Percentiles rank a stretch among this genome's conserved stretches.
phyloP scores from a whole-genome alignment of 37 sponge, comb jelly and placozoan genomes.

The Beroe forskalii region DNA sequence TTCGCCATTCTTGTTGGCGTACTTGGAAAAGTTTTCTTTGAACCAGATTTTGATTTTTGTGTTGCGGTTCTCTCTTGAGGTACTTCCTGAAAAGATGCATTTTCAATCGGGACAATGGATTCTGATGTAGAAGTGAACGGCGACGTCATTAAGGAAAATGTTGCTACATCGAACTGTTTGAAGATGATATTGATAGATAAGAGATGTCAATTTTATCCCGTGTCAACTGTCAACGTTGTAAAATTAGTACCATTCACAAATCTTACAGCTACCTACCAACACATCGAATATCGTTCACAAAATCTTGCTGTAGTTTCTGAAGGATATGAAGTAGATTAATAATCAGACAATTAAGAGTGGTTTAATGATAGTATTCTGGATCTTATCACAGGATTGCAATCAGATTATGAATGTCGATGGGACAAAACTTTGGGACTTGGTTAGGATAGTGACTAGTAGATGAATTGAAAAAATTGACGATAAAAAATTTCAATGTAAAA shows the following conservation, averaged over 20 bases:
- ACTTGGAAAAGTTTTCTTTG: constrained; percentile 44
- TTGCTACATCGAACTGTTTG: background rate
- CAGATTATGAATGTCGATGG: too few relatives aligned
- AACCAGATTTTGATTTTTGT: constrained; percentile 16
- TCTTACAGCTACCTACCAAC: constrained; percentile 9
- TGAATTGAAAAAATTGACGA: too few relatives aligned
- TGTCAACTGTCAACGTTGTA: too few relatives aligned
- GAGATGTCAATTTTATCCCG: too few relatives aligned
- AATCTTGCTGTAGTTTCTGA: constrained; percentile 54
- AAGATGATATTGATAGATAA: too few relatives aligned
- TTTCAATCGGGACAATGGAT: background rate
- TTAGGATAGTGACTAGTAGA: too few relatives aligned
- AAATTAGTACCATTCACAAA: too few relatives aligned
- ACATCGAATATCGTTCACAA: background rate
- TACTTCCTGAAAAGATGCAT: background rate
- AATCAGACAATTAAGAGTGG: too few relatives aligned
- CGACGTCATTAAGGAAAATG: background rate
- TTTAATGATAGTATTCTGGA: too few relatives aligned
- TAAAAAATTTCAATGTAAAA: too few relatives aligned
- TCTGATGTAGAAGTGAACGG: background rate
- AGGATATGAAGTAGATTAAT: background rate
- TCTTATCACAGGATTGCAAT: too few relatives aligned
- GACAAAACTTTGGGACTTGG: too few relatives aligned
- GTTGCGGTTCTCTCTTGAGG: background rate
- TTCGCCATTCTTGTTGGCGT: constrained; percentile 54